Evolutionary conservation across 2,888 invertebrate genomes (phyloP).

Genomic region (Cerastis rubricosa): DNA sequence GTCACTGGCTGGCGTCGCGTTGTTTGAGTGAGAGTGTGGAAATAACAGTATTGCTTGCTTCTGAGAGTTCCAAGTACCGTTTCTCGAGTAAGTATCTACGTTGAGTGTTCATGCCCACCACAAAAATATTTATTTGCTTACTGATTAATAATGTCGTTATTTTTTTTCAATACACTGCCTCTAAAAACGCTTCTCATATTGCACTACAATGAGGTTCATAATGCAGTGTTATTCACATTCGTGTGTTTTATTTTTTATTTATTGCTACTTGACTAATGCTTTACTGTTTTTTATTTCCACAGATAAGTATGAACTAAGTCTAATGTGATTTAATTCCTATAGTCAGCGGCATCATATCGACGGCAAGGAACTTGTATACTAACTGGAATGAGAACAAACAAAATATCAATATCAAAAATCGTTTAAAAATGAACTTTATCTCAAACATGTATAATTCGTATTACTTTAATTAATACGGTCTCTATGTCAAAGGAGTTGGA

Average conservation of each 20-base stretch:
- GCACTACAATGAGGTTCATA: not conserved
- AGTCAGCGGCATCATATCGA: too few relatives aligned
- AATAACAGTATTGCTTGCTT: not conserved
- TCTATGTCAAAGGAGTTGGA: too few relatives aligned
- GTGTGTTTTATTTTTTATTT: too few relatives aligned
- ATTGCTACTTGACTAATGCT: too few relatives aligned
- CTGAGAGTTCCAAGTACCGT: not conserved
- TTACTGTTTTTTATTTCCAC: not conserved
- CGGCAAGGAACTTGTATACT: too few relatives aligned
- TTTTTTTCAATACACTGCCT: not conserved
- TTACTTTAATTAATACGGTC: too few relatives aligned
- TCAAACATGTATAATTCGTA: too few relatives aligned
- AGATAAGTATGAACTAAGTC: too few relatives aligned
- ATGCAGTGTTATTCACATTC: not conserved
- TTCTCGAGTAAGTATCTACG: not conserved
- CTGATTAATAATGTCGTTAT: not conserved
- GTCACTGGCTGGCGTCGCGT: constrained; percentile 17
- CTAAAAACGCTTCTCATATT: not conserved
- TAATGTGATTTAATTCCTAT: too few relatives aligned
- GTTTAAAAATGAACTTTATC: too few relatives aligned
- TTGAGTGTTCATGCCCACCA: not conserved
- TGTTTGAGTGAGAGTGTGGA: not conserved
- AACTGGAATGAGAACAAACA: too few relatives aligned
- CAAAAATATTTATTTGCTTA: not conserved
- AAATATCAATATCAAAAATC: too few relatives aligned